Conservation (phyloP, 2,888 invertebrate genomes). For the Carabus problematicus region DNA sequence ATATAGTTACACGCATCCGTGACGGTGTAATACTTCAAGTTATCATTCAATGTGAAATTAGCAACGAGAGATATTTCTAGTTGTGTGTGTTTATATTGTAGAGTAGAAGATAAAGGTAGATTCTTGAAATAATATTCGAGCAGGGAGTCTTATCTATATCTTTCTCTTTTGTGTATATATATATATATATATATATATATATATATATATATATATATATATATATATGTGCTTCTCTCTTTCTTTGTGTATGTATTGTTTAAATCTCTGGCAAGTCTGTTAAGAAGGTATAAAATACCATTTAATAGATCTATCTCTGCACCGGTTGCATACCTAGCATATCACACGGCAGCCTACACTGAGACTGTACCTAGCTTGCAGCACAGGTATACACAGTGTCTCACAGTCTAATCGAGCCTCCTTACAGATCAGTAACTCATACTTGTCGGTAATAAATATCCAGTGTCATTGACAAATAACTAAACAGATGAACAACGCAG, state of each 20-base stretch:
- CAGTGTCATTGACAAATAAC: slow-evolving; percentile 60
- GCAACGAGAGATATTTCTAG: too few relatives aligned
- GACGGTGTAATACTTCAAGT: too few relatives aligned
- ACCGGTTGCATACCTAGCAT: slow-evolving; percentile 51
- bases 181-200: slow-evolving; percentile 4
- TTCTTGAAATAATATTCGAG: background rate
- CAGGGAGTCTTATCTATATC: background rate
- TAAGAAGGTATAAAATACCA: slow-evolving; percentile 48
- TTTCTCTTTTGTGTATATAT: background rate
- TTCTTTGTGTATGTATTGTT: too few relatives aligned
- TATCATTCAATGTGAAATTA: too few relatives aligned
- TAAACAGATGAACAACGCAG: slow-evolving; percentile 52
- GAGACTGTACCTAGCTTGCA: slow-evolving; percentile 17
- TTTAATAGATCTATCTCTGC: slow-evolving; percentile 54
- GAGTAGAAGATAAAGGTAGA: background rate
- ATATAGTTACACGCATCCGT: background rate
- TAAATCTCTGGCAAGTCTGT: background rate
- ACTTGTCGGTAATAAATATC: slow-evolving; percentile 59
- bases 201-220: slow-evolving; percentile 2
- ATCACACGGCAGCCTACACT: slow-evolving; percentile 18
- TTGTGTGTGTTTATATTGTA: too few relatives aligned
- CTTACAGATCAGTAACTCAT: slow-evolving; percentile 57
- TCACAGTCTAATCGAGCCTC: slow-evolving; percentile 55
- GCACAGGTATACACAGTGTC: slow-evolving; percentile 51
- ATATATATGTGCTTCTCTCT: too few relatives aligned